Evolutionary conservation across 1,140 invertebrate genomes (phyloP).

Genomic region (Philopotamus ludificatus): DNA sequence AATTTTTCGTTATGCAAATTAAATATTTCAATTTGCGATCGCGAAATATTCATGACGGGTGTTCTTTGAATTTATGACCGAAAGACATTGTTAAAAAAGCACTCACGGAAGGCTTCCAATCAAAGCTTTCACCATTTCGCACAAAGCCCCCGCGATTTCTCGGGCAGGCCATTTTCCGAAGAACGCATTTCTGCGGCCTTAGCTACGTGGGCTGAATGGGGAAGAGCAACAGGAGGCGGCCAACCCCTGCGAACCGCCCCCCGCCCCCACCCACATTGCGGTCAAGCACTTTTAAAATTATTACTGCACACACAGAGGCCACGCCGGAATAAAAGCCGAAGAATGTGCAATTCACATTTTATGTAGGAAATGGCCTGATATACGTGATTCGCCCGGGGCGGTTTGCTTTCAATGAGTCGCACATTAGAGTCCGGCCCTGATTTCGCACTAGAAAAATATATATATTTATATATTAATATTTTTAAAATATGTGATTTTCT

Average conservation of each 20-base stretch:
- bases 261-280: constrained; percentile 11
- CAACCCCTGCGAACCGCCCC: not conserved
- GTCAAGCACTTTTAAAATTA: constrained; percentile 42
- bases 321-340: constrained; percentile 27
- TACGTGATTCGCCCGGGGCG: constrained; percentile 6
- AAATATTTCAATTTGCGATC: no score
- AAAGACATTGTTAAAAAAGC: constrained; percentile 41
- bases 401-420: constrained; percentile 17
- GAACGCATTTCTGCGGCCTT: constrained; percentile 40
- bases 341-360: constrained; percentile 39
- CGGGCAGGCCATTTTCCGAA: constrained; percentile 35
- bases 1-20: no score
- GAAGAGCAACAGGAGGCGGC: constrained; percentile 36
- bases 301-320: constrained; percentile 23
- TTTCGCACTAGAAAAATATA: no score
- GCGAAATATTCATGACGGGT: not conserved
- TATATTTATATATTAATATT: no score
- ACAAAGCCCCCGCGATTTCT: constrained; percentile 31
- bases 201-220: constrained; percentile 38
- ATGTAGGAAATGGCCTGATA: constrained; percentile 26
- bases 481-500: no score
- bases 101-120: constrained; percentile 40
- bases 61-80: constrained; percentile 30
- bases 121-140: constrained; percentile 38
- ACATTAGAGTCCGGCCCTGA: not conserved